A percentile compares a stretch with the other conserved stretches of the same genome.
Conservation (phyloP, 1,140 invertebrate species). For the Hesperophylax magnus region DNA sequence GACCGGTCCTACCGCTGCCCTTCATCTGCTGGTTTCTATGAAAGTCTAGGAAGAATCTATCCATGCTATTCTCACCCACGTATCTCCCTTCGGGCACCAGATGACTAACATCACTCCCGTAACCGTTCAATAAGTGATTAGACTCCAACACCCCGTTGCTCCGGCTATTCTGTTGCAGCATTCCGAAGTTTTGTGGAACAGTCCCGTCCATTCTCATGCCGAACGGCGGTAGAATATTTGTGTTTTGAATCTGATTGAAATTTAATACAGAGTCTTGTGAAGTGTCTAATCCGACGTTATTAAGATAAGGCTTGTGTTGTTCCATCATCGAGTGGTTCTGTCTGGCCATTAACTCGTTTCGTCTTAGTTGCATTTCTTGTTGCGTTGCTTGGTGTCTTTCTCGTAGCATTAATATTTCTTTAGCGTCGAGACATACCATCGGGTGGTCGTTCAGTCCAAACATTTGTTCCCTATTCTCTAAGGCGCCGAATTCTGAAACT, state of each 20-base stretch:
- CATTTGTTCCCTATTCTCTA: conserved; percentile 50
- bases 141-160: background rate
- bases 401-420: conserved; percentile 26
- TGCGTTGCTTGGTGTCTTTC: conserved; percentile 56
- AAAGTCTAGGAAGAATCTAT: conserved; percentile 75
- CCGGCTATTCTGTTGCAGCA: conserved; percentile 3
- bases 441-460: conserved; percentile 39
- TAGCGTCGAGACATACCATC: background rate
- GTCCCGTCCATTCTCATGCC: conserved; percentile 65
- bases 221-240: conserved; percentile 65
- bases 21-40: conserved; percentile 70
- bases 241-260: conserved; percentile 18
- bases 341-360: conserved; percentile 34
- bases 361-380: conserved; percentile 58
- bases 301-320: conserved; percentile 34
- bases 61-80: conserved; percentile 69
- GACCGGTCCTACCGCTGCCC: conserved; percentile 45
- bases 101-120: background rate
- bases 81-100: conserved; percentile 59
- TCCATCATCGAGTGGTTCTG: conserved; percentile 53
- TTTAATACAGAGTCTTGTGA: background rate
- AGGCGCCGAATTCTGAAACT: conserved; percentile 36
- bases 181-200: conserved; percentile 35
- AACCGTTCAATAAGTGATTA: background rate
- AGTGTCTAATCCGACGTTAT: background rate